These are phyloP conservation scores for Trichonephila clavipes DNA, from an alignment of 1,140 invertebrate genomes.

Conservation along the genomic window DNA sequence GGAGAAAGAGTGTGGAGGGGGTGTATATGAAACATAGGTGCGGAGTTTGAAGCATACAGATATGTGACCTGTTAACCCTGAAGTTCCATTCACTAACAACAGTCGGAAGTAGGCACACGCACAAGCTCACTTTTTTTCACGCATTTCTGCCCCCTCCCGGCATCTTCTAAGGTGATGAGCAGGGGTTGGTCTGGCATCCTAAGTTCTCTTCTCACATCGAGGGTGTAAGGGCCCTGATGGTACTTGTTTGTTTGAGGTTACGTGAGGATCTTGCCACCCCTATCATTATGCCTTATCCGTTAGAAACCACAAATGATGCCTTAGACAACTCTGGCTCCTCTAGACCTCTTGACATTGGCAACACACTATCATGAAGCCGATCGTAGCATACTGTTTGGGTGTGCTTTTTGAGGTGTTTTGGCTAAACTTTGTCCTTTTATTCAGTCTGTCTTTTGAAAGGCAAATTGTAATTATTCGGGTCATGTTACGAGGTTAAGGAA, in stretches of 20 bases:
- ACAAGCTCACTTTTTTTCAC: background rate
- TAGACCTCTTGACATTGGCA: conserved; percentile 38
- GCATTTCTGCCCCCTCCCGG: background rate
- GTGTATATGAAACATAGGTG: conserved; percentile 5
- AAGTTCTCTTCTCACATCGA: background rate
- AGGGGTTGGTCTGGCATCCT: conserved; percentile 25
- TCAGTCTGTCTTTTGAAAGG: background rate
- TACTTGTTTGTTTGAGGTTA: conserved; percentile 58
- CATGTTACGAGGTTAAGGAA: too few relatives aligned
- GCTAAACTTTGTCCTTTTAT: background rate
- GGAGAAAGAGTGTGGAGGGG: background rate
- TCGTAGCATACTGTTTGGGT: background rate
- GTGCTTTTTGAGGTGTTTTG: background rate
- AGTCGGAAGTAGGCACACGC: conserved; percentile 65
- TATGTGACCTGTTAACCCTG: conserved; percentile 22
- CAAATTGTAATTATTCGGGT: too few relatives aligned
- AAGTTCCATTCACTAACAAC: conserved; percentile 41
- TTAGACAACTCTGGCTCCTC: conserved; percentile 17
- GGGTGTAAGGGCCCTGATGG: conserved; percentile 11
- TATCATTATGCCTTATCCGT: conserved; percentile 47
- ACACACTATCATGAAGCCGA: background rate
- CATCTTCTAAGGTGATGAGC: conserved; percentile 28
- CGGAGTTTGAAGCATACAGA: background rate
- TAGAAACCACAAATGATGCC: conserved; percentile 52
- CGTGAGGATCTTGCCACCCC: conserved; percentile 35